These are phyloP conservation scores for Epinotia demarniana DNA, from an alignment of 2,888 invertebrate genomes.

Conservation along the genomic window DNA sequence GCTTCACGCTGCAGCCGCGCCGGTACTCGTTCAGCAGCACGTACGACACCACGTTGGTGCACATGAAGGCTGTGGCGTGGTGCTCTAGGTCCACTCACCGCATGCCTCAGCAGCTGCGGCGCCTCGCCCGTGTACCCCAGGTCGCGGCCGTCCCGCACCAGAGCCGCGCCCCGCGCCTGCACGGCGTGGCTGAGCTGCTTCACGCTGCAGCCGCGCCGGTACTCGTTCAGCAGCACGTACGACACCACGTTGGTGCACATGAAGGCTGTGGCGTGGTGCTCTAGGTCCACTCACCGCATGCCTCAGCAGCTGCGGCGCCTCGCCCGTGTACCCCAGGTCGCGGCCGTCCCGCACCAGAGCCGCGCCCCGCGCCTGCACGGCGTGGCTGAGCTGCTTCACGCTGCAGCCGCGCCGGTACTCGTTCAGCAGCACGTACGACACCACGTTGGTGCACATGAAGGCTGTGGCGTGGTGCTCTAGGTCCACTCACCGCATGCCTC, in stretches of 20 bases:
- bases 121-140: conserved; percentile 92
- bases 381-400: conserved; percentile 49
- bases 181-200: conserved; percentile 51
- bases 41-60: conserved; percentile 95
- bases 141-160: conserved; percentile 86
- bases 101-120: conserved; percentile 89
- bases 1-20: conserved; percentile 78
- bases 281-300: conserved; percentile 86
- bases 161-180: conserved; percentile 81
- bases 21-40: conserved; percentile 92
- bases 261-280: conserved; percentile 88
- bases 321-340: conserved; percentile 92
- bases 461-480: conserved; percentile 87
- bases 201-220: conserved; percentile 85
- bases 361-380: conserved; percentile 75
- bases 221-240: conserved; percentile 92
- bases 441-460: conserved; percentile 96
- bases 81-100: conserved; percentile 75
- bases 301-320: conserved; percentile 87
- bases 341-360: conserved; percentile 85
- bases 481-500: conserved; percentile 86
- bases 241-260: conserved; percentile 97
- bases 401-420: conserved; percentile 88
- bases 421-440: conserved; percentile 93
- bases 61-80: conserved; percentile 94